A percentile compares a stretch with the other conserved stretches of the same genome.
Evolutionary conservation across 2,797 vertebrate genomes (phyloP).

Genomic region (Glyptemys insculpta): DNA sequence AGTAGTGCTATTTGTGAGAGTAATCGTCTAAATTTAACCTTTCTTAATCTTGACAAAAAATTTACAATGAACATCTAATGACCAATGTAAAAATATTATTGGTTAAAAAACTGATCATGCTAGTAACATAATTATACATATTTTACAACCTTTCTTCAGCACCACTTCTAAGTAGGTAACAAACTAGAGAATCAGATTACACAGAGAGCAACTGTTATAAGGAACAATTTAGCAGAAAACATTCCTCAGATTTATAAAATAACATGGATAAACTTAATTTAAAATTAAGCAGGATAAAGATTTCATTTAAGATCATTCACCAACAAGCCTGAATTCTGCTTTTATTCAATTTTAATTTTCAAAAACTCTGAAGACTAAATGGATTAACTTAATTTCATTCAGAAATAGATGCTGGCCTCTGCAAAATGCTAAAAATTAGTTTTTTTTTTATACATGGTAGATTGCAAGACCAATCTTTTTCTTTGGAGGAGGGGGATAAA

Average conservation of each 20-base stretch:
- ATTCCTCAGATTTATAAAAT: not conserved
- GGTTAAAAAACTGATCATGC: not conserved
- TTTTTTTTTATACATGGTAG: no score
- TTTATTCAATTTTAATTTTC: constrained; percentile 5
- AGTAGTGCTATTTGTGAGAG: not conserved
- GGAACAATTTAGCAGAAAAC: not conserved
- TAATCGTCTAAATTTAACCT: not conserved
- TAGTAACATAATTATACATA: not conserved
- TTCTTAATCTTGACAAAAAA: not conserved
- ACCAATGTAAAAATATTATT: not conserved
- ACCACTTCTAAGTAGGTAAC: not conserved
- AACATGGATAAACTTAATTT: not conserved
- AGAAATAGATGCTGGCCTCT: not conserved
- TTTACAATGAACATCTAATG: not conserved
- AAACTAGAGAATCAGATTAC: not conserved
- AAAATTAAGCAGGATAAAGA: not conserved
- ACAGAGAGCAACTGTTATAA: not conserved
- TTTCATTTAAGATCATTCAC: not conserved
- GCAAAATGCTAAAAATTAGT: not conserved
- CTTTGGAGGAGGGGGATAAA: not conserved
- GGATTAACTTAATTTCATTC: not conserved
- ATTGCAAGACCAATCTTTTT: not conserved
- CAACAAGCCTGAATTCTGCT: not conserved
- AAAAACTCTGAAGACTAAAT: not conserved
- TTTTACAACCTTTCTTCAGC: not conserved